Evolutionary conservation across 2,113 vertebrate genomes (phyloP), one percentile per base, ranked within the genome.

Genomic region (Ailurus styani): DNA sequence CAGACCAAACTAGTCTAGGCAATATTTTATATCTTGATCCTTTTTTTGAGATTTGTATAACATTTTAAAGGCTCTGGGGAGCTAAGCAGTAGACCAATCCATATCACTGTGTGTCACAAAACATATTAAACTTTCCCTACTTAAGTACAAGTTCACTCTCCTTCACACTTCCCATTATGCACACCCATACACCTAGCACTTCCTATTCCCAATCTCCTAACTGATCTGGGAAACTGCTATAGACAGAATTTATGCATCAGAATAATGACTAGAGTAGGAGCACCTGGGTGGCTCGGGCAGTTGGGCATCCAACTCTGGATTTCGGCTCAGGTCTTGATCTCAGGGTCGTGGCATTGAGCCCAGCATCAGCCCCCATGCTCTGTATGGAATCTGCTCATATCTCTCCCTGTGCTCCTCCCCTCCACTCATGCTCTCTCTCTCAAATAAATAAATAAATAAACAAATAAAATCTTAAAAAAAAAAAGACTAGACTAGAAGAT

Each of bases 141-240:
- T 34, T 13, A 77, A 23, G 14, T 0, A 17, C 3, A 37, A 45
- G n/a, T 20, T 25, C 11, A 14, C 50, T 45, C 15, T 66, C 12
- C 72, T 50, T 93, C 54, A 4, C 8, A 7, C 1, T 60, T 57
- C 31, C 45, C n/a, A 18, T 4, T 37, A 6, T 0, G 9, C 50
- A 31, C 34, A 9, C 11, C n/a, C 54, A 2, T 2, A 20, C 3
- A 25, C 15, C 0, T 5, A 29, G 27, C 21, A 3, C 52, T 54
- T 54, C 40, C 62, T 42, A 18, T 0, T 1, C 7, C n/a, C 79
- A 47, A 3, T 20, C 20, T 40, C 34, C 54, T 15, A 70, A 37
- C 27, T 40, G 21, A 11, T 10, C 64, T 52, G 68, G 73, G 60
- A 87, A 90, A 13, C 11, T 7, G 4, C 37, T 50, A 1, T 4